Evolutionary conservation across 2,888 invertebrate species (phyloP).

Genomic region (Polylopha cassiicola): DNA sequence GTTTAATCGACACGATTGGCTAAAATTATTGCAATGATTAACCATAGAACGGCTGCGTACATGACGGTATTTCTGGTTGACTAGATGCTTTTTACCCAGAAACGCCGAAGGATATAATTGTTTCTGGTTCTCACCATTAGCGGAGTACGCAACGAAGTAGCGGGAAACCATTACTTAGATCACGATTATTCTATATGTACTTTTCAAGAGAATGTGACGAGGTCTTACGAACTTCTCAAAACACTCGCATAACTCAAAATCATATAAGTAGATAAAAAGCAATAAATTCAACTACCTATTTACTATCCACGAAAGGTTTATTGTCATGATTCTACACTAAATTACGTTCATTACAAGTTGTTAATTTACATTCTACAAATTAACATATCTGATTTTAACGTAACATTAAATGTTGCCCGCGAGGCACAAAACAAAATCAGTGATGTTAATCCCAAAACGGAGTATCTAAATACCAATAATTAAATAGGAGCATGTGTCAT

Average conservation of each 20-base stretch:
- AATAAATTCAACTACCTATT: not conserved
- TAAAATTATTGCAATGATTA: too few species aligned
- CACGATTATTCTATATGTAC: conserved; percentile 18
- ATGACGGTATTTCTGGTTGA: too few species aligned
- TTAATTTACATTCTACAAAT: conserved; percentile 1
- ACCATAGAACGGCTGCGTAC: too few species aligned
- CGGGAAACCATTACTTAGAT: conserved; percentile 18
- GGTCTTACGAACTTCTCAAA: not conserved
- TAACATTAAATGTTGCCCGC: conserved; percentile 1
- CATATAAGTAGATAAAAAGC: too few species aligned
- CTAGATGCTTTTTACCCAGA: conserved; percentile 9
- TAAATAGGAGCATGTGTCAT: conserved; percentile 48
- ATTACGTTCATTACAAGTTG: conserved; percentile 1
- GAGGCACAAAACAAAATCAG: conserved; percentile 31
- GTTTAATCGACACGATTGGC: too few species aligned
- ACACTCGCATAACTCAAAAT: not conserved
- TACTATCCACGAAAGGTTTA: not conserved
- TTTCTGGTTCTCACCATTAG: conserved; percentile 18
- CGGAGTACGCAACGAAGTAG: conserved; percentile 11
- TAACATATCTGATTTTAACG: conserved; percentile 11
- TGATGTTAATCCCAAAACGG: conserved; percentile 17
- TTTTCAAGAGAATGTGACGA: conserved; percentile 12
- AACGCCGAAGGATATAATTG: conserved; percentile 20
- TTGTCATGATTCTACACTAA: not conserved
- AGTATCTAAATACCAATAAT: conserved; percentile 33